Evolutionary conservation across 2,888 invertebrate genomes (phyloP), one percentile per base, ranked within the genome.

Genomic region (Tineola bisselliella): DNA sequence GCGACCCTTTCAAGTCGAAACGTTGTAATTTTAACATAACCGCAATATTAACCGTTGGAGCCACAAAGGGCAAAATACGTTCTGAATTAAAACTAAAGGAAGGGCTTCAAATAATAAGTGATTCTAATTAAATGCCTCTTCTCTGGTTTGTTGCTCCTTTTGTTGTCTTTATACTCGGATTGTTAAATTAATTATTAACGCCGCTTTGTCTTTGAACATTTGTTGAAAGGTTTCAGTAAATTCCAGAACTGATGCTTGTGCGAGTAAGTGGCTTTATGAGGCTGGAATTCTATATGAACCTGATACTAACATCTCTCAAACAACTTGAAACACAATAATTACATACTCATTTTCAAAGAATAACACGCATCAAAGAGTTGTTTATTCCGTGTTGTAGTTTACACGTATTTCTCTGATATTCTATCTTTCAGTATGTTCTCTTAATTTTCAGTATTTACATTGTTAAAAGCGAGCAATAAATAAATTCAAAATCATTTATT

Each of bases 61-160:
- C 48, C 48, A 48, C n/a, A 48, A 48, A 48, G 15, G 48, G 48
- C 48, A 15, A n/a, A 48, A 33, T 58, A 58, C 31, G 33, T 33
- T 30, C 33, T 13, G 33, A 43, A 59, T 59, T 59, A 59, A 43
- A 58, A 59, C 59, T 60, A 17, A 48, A 11, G 60, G 59, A 60
- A 62, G 52, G 59, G 59, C 62, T 62, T 62, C 62, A 62, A 62
- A 62, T 60, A 60, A 62, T 59, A 44, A 62, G 52, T 59, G 59
- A 54, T 59, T 54, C 60, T 62, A 62, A 62, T 62, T 62, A 62
- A 59, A 59, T 18, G 59, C 31, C 18, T 59, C 18, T 25, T 58
- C 59, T 59, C 4, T 31, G 43, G 44, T 59, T 43, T 18, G 59
- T 43, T 6, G 59, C 59, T 38, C 44, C 58, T 59, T 59, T 59